Conservation (phyloP, 1,140 invertebrate genomes). For the Medauroidea extradentata region DNA sequence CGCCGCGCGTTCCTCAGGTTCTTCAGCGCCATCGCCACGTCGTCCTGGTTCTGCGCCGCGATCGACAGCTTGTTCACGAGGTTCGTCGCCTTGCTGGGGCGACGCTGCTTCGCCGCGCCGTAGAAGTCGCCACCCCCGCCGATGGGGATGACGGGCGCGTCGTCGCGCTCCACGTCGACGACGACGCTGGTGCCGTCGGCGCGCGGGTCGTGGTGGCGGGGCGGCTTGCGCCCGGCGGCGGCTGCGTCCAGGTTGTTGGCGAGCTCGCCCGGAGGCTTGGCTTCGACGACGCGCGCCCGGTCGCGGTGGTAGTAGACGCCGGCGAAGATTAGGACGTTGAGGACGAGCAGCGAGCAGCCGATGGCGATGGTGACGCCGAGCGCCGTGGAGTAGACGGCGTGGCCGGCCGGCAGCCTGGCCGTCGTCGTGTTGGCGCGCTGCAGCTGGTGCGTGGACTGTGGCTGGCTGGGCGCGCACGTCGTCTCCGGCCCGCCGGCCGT, state of each 20-base stretch:
- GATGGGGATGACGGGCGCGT: constrained; percentile 52
- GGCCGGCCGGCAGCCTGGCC: constrained; percentile 70
- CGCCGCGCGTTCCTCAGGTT: too few relatives aligned
- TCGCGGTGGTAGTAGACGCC: constrained; percentile 83
- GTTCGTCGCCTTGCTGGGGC: constrained; percentile 33
- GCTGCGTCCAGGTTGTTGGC: too few relatives aligned
- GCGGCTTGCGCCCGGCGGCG: too few relatives aligned
- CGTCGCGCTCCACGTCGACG: constrained; percentile 72
- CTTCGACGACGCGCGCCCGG: constrained; percentile 72
- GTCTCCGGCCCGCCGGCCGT: constrained; percentile 8
- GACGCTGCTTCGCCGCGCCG: constrained; percentile 44
- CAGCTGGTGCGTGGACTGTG: constrained; percentile 48
- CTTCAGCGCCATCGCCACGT: constrained; percentile 26
- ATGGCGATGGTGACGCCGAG: constrained; percentile 83
- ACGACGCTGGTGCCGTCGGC: constrained; percentile 64
- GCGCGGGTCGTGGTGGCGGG: too few relatives aligned
- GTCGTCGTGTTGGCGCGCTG: constrained; percentile 12
- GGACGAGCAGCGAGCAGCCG: constrained; percentile 76
- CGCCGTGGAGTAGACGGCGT: constrained; percentile 74
- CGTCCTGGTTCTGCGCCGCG: constrained; percentile 24
- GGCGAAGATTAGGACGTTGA: constrained; percentile 83
- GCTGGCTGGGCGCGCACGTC: constrained; percentile 17
- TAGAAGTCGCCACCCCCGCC: constrained; percentile 50
- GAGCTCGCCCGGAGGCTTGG: constrained; percentile 62
- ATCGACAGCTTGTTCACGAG: too few relatives aligned